These are phyloP conservation scores for Ligdia adustata DNA, from an alignment of 2,888 invertebrate genomes.

Conservation along the genomic window DNA sequence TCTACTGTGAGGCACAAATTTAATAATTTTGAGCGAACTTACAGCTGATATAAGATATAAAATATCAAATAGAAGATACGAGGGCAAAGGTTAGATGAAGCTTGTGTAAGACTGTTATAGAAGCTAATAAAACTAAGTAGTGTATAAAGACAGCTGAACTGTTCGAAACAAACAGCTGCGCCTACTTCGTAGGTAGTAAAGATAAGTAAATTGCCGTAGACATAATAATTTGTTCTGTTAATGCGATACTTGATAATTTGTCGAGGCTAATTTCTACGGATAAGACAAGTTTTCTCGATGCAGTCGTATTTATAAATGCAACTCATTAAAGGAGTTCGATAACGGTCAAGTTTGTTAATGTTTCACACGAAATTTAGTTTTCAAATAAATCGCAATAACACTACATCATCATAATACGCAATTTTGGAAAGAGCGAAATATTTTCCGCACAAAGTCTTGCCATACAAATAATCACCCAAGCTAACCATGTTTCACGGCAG, in stretches of 20 bases:
- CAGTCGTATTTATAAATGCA: slow-evolving; percentile 2
- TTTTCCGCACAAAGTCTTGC: neutral
- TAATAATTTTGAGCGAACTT: too few species aligned
- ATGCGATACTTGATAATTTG: slow-evolving; percentile 17
- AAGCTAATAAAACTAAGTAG: neutral
- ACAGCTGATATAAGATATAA: too few species aligned
- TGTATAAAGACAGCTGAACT: neutral
- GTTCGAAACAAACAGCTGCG: slow-evolving; percentile 2
- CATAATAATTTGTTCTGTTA: slow-evolving; percentile 19
- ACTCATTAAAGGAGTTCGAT: slow-evolving; percentile 4
- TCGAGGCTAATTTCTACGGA: slow-evolving; percentile 14
- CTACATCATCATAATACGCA: neutral
- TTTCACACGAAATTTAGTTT: neutral
- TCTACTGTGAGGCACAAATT: too few species aligned
- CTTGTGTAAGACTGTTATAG: neutral
- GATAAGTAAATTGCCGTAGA: slow-evolving; percentile 21
- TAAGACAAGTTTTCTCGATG: slow-evolving; percentile 5
- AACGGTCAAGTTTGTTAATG: slow-evolving; percentile 1
- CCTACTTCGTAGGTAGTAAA: slow-evolving; percentile 8
- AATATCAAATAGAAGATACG: neutral
- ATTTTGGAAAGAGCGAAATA: neutral
- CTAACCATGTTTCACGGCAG: slow-evolving; percentile 19
- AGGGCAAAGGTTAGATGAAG: neutral
- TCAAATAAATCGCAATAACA: neutral
- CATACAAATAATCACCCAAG: slow-evolving; percentile 16